Evolutionary conservation across 30 jellyfish, hydroid and myxozoan genomes (phyloP).

Genomic region (Clytia hemisphaerica): DNA sequence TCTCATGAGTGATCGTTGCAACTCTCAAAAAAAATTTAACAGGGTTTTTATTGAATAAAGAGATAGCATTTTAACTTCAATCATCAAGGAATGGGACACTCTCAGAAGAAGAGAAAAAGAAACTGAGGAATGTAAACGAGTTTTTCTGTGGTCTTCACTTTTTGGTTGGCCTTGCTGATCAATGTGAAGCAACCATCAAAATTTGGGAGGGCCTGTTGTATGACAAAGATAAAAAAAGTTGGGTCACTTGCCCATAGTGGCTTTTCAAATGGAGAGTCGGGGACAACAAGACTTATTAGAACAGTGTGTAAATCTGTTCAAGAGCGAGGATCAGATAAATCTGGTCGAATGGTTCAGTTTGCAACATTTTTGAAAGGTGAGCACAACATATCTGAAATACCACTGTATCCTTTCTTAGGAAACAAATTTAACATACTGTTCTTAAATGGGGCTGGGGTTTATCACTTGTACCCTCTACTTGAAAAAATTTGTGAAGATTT

Average conservation of each 20-base stretch:
- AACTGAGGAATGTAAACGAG: slow-evolving; percentile 30
- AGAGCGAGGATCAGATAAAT: slow-evolving; percentile 39
- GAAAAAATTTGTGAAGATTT: slow-evolving; percentile 7
- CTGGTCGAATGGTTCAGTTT: slow-evolving; percentile 38
- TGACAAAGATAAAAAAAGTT: background rate
- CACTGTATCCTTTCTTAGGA: no score
- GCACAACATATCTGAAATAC: background rate
- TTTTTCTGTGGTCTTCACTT: no score
- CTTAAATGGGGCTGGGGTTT: slow-evolving; percentile 10
- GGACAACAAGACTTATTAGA: no score
- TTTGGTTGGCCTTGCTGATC: no score
- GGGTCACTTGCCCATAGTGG: no score
- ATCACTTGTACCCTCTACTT: background rate
- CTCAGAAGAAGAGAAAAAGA: background rate
- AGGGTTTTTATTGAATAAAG: no score
- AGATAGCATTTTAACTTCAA: slow-evolving; percentile 14
- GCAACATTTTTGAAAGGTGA: slow-evolving; percentile 1
- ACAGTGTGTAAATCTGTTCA: slow-evolving; percentile 35
- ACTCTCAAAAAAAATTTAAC: slow-evolving; percentile 7
- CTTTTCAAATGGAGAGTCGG: no score
- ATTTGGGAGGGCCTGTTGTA: no score
- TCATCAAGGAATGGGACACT: slow-evolving; percentile 23
- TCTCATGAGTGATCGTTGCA: no score
- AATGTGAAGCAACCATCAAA: no score
- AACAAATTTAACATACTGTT: no score